Evolutionary conservation across 2,113 vertebrate species (phyloP).

Genomic region (Dolichallabes microphthalmus): DNA sequence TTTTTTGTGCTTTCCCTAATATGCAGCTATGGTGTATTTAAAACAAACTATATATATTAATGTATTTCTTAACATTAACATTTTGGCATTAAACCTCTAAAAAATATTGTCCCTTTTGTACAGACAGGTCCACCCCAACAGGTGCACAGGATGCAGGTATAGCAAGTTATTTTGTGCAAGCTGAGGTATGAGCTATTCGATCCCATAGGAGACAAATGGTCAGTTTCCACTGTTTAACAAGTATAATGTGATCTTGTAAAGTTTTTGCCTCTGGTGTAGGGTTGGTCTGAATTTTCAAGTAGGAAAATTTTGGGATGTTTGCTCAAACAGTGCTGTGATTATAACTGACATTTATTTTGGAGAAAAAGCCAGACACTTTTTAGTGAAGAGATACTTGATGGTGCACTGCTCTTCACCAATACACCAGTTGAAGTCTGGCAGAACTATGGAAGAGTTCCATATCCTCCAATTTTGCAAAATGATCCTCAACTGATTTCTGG

Average conservation of each 20-base stretch:
- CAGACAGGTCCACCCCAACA: not conserved
- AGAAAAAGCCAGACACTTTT: not conserved
- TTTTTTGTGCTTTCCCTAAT: not conserved
- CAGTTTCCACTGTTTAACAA: not conserved
- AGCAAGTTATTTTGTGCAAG: not conserved
- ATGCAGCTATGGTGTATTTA: not conserved
- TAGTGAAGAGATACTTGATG: not conserved
- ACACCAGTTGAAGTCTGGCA: not conserved
- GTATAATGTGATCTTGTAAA: not conserved
- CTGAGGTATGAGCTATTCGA: not conserved
- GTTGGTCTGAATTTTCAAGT: not conserved
- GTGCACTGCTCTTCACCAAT: not conserved
- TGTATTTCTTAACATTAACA: not conserved
- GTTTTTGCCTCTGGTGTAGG: not conserved
- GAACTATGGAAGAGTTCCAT: not conserved
- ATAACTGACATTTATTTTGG: not conserved
- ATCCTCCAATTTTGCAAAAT: not conserved
- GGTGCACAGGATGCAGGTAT: not conserved
- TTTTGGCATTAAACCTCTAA: not conserved
- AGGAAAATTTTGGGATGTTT: slow-evolving; percentile 15
- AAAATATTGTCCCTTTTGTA: not conserved
- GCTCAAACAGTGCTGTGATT: not conserved
- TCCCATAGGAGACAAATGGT: not conserved
- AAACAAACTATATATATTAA: not conserved
- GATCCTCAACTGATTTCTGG: not conserved